Conservation (phyloP, 1,140 invertebrate species). For the Limonius californicus region DNA sequence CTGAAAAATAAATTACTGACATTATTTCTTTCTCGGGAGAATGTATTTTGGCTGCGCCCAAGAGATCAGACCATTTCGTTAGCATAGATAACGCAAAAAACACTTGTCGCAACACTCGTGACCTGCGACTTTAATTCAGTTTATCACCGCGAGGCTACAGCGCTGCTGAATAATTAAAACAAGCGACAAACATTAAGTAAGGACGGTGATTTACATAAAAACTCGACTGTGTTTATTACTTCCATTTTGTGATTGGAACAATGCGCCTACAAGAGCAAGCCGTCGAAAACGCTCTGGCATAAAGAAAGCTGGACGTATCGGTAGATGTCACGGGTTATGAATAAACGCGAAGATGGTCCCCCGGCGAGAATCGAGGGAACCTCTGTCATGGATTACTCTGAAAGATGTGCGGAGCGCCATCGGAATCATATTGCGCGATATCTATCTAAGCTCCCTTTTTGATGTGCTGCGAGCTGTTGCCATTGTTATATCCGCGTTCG, state of each 20-base stretch:
- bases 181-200: slow-evolving; percentile 35
- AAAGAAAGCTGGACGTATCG: slow-evolving; percentile 15
- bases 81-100: slow-evolving; percentile 44
- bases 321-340: slow-evolving; percentile 26
- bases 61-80: slow-evolving; percentile 39
- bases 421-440: slow-evolving; percentile 37
- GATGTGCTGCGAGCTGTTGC: slow-evolving; percentile 24
- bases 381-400: slow-evolving; percentile 34
- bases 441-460: slow-evolving; percentile 35
- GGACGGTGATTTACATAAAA: slow-evolving; percentile 34
- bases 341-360: slow-evolving; percentile 28
- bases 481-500: slow-evolving; percentile 30
- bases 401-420: slow-evolving; percentile 34
- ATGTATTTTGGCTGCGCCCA: slow-evolving; percentile 30
- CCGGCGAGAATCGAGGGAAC: slow-evolving; percentile 30
- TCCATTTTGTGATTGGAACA: slow-evolving; percentile 2
- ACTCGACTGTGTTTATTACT: slow-evolving; percentile 22
- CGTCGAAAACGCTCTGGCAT: not conserved
- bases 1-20: slow-evolving; percentile 3
- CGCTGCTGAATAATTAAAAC: slow-evolving; percentile 36
- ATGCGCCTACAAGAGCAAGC: not conserved
- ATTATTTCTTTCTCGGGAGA: not conserved
- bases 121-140: slow-evolving; percentile 38
- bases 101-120: slow-evolving; percentile 42
- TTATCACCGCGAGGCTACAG: slow-evolving; percentile 33